phyloP scores from a whole-genome alignment of 2,113 vertebrate species.

The Centropus unirufus region DNA sequence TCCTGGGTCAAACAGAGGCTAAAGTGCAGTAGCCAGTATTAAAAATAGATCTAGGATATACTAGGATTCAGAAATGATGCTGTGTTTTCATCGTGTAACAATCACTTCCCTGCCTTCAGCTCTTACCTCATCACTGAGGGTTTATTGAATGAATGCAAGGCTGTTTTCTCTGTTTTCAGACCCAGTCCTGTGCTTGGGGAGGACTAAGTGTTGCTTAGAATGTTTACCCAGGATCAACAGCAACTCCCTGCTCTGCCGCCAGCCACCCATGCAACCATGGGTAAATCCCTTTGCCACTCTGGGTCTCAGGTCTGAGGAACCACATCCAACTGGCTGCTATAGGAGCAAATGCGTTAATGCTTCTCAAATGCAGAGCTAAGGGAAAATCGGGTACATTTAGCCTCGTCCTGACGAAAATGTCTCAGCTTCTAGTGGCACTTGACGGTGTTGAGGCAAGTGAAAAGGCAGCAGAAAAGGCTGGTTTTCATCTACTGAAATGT shows the following conservation, averaged over 20 bases:
- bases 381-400: not conserved
- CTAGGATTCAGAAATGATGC: not conserved
- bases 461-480: not conserved
- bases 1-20: not conserved
- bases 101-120: not conserved
- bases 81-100: not conserved
- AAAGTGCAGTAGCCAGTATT: not conserved
- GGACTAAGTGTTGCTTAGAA: not conserved
- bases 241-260: not conserved
- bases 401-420: not conserved
- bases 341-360: not conserved
- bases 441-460: not conserved
- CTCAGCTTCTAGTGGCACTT: not conserved
- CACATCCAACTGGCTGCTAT: accelerated
- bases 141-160: not conserved
- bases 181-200: not conserved
- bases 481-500: not conserved
- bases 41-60: not conserved
- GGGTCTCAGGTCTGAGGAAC: not conserved
- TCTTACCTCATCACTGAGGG: not conserved
- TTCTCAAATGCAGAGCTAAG: not conserved
- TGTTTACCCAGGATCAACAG: accelerated
- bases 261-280: not conserved
- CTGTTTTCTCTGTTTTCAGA: not conserved
- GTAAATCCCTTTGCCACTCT: not conserved